Conservation (phyloP, 2,888 invertebrate species). For the Metalampra italica region DNA sequence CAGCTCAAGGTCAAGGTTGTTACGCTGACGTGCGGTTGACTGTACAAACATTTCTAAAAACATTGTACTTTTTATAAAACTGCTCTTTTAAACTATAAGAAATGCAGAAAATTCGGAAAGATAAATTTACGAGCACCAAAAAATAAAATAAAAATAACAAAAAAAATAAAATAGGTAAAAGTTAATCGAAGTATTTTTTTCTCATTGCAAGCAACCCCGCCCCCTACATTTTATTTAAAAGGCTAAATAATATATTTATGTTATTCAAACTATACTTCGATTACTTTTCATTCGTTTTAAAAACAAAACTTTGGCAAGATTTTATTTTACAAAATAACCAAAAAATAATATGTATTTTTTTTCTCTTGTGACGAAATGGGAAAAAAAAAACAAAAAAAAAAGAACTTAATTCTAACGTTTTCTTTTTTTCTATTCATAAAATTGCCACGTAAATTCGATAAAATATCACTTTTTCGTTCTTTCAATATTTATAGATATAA, state of each 20-base stretch:
- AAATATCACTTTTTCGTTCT: conserved; percentile 52
- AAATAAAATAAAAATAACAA: conserved; percentile 4
- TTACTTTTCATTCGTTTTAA: background rate
- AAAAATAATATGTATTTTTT: conserved; percentile 8
- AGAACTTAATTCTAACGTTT: conserved; percentile 32
- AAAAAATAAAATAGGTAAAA: conserved; percentile 1
- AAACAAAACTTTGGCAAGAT: conserved; percentile 26
- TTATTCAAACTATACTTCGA: background rate
- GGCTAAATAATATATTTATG: background rate
- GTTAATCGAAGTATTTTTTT: background rate
- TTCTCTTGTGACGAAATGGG: conserved; percentile 32
- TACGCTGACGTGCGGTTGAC: too few species aligned
- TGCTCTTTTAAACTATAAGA: conserved; percentile 5
- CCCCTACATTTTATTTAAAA: background rate
- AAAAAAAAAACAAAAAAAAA: conserved; percentile 21
- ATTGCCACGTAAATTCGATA: conserved; percentile 74
- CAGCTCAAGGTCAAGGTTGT: too few species aligned
- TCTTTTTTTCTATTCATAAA: conserved; percentile 25
- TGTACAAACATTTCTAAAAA: conserved; percentile 22
- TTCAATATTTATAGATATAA: conserved; percentile 15
- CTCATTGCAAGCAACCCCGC: background rate
- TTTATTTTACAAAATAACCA: conserved; percentile 22
- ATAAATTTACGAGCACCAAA: conserved; percentile 10
- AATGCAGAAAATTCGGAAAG: conserved; percentile 19
- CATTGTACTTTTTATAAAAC: conserved; percentile 15